Evolutionary conservation across 2,888 invertebrate genomes (phyloP), one percentile per base, ranked within the genome.

Genomic region (Lottia scabra): DNA sequence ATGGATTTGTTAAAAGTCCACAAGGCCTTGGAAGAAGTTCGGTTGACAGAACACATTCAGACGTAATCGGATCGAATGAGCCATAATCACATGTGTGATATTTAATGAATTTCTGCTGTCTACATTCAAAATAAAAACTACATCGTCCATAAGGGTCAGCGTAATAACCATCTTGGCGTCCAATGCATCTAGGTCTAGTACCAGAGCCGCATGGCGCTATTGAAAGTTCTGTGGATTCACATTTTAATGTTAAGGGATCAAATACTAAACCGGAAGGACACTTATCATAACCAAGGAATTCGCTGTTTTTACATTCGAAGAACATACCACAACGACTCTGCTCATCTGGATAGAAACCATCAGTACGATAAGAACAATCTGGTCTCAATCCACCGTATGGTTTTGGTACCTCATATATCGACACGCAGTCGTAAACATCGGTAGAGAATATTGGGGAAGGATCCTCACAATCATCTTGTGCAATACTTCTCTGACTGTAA

Each of bases 261-360:
- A 80, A 81, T 6, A 78, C 78, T 19, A 73, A 76, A 15, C 75
- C 77, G 0, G 75, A 70, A 2, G 75, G 76, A 70, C 81, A 81
- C 56, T 81, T 77, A 44, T 76, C 75, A 38, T 78, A 81, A n/a
- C 75, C 75, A 3, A 68, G 63, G 66, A 81, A 81, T 10, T 63
- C 65, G 13, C 70, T 63, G 62, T 75, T 63, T 12, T 70, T 69
- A 56, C 81, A 81, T 65, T 79, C 72, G 70, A 80, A 81, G 71
- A 76, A 81, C 23, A 80, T 75, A 16, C 76, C 78, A 64, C 81
- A 81, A 15, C 77, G 68, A 15, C 80, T 80, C 44, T 78, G 77
- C 46, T 81, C 81, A 64, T 81, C 81, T 8, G 81, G 78, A 56
- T 80, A 80, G 66, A 73, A 71, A 4, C 81, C 81, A 43, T 81